These are phyloP conservation scores for Callorhinus ursinus DNA, from an alignment of 2,113 vertebrate species.

Conservation along the genomic window DNA sequence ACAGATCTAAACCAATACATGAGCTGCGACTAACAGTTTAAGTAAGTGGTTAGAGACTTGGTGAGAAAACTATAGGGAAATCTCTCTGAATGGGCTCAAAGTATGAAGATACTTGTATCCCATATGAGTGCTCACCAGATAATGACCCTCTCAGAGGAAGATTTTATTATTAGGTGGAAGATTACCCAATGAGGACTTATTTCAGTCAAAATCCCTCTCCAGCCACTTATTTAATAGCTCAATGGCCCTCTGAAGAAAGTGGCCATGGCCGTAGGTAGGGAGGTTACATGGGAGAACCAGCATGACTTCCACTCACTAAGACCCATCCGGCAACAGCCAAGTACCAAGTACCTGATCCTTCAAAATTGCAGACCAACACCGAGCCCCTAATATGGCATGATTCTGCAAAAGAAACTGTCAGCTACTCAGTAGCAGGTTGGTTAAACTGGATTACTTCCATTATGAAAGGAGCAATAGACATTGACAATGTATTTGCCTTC, in stretches of 20 bases:
- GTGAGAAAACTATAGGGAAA: neutral
- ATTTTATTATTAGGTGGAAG: neutral
- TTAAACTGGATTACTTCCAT: neutral
- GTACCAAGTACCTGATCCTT: neutral
- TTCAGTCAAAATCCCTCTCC: neutral
- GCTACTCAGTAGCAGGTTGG: neutral
- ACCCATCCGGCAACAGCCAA: neutral
- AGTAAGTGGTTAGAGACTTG: neutral
- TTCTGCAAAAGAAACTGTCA: neutral
- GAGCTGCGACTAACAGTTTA: neutral
- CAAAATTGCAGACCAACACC: neutral
- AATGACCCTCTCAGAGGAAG: neutral
- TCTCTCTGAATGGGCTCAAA: neutral
- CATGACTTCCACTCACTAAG: neutral
- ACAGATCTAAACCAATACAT: neutral
- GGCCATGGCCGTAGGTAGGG: neutral
- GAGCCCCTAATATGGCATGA: neutral
- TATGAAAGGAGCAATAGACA: neutral
- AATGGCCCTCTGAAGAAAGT: neutral
- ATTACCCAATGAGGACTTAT: neutral
- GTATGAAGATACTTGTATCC: neutral
- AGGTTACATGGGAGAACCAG: neutral
- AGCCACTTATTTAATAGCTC: neutral
- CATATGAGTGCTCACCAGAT: neutral
- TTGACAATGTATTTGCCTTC: neutral